A percentile compares a stretch with the other conserved stretches of the same genome.
Evolutionary conservation across 2,113 vertebrate genomes (phyloP).

Genomic region (Emydura subglobosa): DNA sequence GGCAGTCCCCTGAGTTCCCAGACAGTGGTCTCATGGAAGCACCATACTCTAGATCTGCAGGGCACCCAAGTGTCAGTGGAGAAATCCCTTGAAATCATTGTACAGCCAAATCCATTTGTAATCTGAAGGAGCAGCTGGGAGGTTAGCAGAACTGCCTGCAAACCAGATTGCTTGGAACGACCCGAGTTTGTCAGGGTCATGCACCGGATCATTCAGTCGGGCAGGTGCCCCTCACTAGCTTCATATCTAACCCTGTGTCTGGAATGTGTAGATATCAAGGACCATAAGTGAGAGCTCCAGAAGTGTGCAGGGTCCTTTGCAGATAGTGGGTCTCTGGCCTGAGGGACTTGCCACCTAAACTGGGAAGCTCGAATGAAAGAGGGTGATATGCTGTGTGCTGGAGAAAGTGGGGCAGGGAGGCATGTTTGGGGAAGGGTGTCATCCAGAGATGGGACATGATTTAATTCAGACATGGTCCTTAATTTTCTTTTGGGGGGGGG

Average conservation of each 20-base stretch:
- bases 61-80: not conserved
- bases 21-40: not conserved
- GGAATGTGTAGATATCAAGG: not conserved
- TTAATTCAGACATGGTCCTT: not conserved
- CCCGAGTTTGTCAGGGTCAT: not conserved
- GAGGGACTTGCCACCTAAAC: no score
- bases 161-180: not conserved
- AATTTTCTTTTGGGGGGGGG: not conserved
- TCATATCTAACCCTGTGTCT: not conserved
- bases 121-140: not conserved
- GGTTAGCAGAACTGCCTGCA: not conserved
- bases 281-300: not conserved
- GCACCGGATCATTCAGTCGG: not conserved
- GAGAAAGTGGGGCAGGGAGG: not conserved
- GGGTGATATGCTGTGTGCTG: not conserved
- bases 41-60: not conserved
- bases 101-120: not conserved
- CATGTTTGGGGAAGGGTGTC: not conserved
- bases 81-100: not conserved
- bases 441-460: not conserved
- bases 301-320: not conserved
- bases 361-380: not conserved
- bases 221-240: not conserved
- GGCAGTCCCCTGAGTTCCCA: not conserved
- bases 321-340: not conserved